Conservation (phyloP, 2,888 invertebrate species). For the Vesta saturnalis region DNA sequence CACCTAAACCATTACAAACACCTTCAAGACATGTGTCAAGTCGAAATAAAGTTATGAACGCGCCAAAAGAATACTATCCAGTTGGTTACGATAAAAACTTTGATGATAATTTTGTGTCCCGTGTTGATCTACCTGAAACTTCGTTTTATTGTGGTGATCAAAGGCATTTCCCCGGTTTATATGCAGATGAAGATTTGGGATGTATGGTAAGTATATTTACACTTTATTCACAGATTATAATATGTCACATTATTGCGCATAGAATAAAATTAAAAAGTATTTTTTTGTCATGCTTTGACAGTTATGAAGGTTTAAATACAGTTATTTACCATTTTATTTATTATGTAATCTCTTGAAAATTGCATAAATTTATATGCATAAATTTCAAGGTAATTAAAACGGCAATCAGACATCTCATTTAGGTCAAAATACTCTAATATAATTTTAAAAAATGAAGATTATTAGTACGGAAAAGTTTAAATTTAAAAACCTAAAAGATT, state of each 20-base stretch:
- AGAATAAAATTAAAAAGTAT: background rate
- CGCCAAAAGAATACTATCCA: conserved; percentile 88
- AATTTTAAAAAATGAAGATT: too few relatives aligned
- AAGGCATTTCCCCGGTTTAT: conserved; percentile 89
- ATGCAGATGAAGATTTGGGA: conserved; percentile 87
- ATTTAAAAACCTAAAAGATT: too few relatives aligned
- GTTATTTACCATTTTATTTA: too few relatives aligned
- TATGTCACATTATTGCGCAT: background rate
- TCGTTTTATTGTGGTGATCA: conserved; percentile 88
- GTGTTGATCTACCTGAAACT: conserved; percentile 85
- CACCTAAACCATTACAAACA: conserved; percentile 61
- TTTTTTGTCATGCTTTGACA: too few relatives aligned
- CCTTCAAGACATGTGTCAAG: conserved; percentile 59
- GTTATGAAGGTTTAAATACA: too few relatives aligned
- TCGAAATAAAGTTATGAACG: conserved; percentile 81
- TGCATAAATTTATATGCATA: too few relatives aligned
- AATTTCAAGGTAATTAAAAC: too few relatives aligned
- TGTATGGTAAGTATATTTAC: conserved; percentile 80
- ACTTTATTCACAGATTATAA: too few relatives aligned
- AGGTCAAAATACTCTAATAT: too few relatives aligned
- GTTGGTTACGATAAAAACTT: conserved; percentile 90
- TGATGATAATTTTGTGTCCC: conserved; percentile 86
- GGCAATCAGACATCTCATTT: too few relatives aligned
- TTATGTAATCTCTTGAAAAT: too few relatives aligned
- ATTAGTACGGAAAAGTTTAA: too few relatives aligned